Conservation (phyloP, 2,113 vertebrate species). For the Callorhinus ursinus region DNA sequence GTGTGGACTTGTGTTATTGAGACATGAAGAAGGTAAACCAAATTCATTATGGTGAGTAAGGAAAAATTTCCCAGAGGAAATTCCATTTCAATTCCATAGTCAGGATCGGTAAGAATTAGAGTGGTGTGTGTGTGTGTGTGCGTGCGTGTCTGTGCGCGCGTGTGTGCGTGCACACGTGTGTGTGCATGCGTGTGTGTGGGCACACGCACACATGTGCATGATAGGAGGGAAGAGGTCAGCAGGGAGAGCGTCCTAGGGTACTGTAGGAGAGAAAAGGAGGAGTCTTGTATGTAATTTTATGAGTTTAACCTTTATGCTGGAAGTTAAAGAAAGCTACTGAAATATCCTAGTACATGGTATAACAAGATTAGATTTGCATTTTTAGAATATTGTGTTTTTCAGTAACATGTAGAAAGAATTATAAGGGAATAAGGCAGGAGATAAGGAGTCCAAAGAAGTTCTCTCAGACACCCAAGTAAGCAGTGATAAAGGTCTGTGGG, state of each 20-base stretch:
- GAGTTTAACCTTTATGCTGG: neutral
- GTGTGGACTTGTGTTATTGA: neutral
- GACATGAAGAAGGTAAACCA: neutral
- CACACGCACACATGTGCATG: neutral
- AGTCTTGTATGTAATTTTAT: neutral
- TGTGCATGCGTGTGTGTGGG: accelerated
- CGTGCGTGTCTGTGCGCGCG: no score
- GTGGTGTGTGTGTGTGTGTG: accelerated
- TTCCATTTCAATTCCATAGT: neutral
- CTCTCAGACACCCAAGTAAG: neutral
- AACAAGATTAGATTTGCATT: neutral
- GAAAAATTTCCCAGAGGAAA: neutral
- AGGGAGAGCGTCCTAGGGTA: neutral
- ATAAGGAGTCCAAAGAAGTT: neutral
- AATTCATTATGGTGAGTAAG: neutral
- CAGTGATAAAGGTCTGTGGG: neutral
- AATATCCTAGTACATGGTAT: neutral
- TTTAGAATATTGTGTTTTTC: neutral
- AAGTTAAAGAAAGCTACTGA: constrained; percentile 10
- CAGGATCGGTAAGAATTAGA: neutral
- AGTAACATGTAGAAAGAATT: neutral
- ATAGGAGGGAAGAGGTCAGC: neutral
- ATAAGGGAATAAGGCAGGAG: neutral
- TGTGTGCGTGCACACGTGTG: no score
- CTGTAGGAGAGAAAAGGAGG: neutral